A percentile compares a stretch with the other conserved stretches of the same genome.
These are phyloP conservation scores for Cavia aperea DNA, from an alignment of 2,113 vertebrate genomes.

Conservation along the genomic window DNA sequence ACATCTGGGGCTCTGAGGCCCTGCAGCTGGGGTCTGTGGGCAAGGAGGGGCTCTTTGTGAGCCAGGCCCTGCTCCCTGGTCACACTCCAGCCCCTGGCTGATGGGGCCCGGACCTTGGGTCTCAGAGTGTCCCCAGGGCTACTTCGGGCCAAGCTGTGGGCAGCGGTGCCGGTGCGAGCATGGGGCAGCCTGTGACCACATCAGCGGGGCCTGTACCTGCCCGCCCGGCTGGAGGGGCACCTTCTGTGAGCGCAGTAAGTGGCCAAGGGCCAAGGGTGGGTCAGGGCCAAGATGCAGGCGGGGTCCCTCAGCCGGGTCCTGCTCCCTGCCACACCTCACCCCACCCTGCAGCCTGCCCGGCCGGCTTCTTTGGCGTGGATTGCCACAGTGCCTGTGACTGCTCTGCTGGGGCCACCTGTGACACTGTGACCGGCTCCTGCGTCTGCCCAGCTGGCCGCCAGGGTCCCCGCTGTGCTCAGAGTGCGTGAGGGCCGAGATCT, in stretches of 20 bases:
- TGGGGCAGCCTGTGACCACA: constrained; percentile 85
- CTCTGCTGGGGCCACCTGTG: constrained; percentile 80
- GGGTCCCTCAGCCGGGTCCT: fast-evolving
- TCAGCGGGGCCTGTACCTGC: constrained; percentile 92
- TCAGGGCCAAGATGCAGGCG: fast-evolving
- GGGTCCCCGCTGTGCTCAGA: constrained; percentile 76
- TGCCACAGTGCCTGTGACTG: constrained; percentile 86
- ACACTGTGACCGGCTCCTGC: constrained; percentile 80
- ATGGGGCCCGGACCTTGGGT: background rate
- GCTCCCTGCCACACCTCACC: fast-evolving
- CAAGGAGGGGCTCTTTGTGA: background rate
- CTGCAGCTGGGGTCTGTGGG: too few species aligned
- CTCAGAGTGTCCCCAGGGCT: constrained; percentile 84
- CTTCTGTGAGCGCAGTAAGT: constrained; percentile 88
- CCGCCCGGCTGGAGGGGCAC: constrained; percentile 87
- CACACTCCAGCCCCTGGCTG: background rate
- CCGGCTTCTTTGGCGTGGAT: constrained; percentile 89
- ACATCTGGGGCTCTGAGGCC: background rate
- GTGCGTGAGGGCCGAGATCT: background rate
- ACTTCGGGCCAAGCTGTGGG: constrained; percentile 83
- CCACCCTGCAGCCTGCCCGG: constrained; percentile 82
- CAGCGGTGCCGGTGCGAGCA: constrained; percentile 88
- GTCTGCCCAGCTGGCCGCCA: constrained; percentile 82
- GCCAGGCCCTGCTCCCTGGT: fast-evolving
- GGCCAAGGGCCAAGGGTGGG: fast-evolving